Evolutionary conservation across 1,140 invertebrate genomes (phyloP), one percentile per base, ranked within the genome.

Genomic region (Steinernema khuongi): DNA sequence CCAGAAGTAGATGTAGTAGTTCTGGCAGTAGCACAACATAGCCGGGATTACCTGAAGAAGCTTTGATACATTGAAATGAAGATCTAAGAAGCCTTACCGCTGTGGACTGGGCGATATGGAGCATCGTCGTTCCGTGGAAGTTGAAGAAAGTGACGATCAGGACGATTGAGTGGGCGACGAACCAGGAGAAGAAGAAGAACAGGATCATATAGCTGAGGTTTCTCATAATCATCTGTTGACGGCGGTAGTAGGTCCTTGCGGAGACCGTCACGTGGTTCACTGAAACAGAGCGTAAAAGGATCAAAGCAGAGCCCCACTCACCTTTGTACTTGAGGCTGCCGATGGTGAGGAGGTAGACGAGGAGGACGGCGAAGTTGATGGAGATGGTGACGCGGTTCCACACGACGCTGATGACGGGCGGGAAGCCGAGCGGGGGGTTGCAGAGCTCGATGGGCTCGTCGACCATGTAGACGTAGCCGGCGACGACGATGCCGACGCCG

Each of bases 1-100:
- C 50, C 50, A 60, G 19, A 60, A 60, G 50, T 60, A 60, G 19
- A 60, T 60, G 50, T 60, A 60, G 19, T 14, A 60, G 50, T 60
- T 60, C 26, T 60, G 50, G 7, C 7, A 60, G 22, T 17, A 60
- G 50, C 50, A 60, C 4, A 60, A 22, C 50, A 60, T 60, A 14
- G 50, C 50, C 22, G 50, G 50, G 19, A 60, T 60, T 22, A 60
- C 50, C 50, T 41, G 36, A n/a, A 41, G n/a, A 11, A 41, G 36
- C 7, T 11, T 41, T 11, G n/a, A n/a, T 7, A 11, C 36, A 41
- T 41, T 7, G n/a, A 41, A 41, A 11, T 7, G 7, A 41, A n/a
- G n/a, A 41, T 41, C 36, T 11, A 11, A n/a, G 36, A 41, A n/a
- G n/a, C n/a, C 36, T 41, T 7, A 41, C 36, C n/a, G 50, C 50